A percentile compares a stretch with the other conserved stretches of the same genome.
Evolutionary conservation across 2,888 invertebrate genomes (phyloP).

Genomic region (Drosophila falleni): DNA sequence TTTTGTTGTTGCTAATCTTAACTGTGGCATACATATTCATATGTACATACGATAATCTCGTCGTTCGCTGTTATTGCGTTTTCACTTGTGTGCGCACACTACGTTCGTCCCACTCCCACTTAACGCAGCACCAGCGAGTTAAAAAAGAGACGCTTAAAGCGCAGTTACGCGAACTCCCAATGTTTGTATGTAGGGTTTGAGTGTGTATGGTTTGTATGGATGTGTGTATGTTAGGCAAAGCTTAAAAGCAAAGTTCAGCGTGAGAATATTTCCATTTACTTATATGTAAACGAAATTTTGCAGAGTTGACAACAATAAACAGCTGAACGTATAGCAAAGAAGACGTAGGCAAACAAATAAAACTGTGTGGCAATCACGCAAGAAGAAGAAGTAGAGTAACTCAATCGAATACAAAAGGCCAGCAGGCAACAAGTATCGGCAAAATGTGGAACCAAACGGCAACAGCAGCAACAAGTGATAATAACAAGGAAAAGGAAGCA

Average conservation of each 20-base stretch:
- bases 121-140: slow-evolving; percentile 14
- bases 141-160: slow-evolving; percentile 60
- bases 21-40: slow-evolving; percentile 34
- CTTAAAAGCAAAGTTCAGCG: slow-evolving; percentile 71
- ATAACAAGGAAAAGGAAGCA: slow-evolving; percentile 72
- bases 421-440: slow-evolving; percentile 62
- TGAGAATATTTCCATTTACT: slow-evolving; percentile 58
- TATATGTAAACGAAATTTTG: slow-evolving; percentile 57
- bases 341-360: slow-evolving; percentile 13
- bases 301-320: slow-evolving; percentile 49
- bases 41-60: slow-evolving; percentile 48
- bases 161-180: slow-evolving; percentile 64
- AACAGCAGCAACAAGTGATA: slow-evolving; percentile 80
- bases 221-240: slow-evolving; percentile 34
- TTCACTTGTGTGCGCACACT: slow-evolving; percentile 59
- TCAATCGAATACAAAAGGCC: slow-evolving; percentile 39
- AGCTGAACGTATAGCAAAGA: slow-evolving; percentile 29
- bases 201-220: slow-evolving; percentile 31
- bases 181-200: slow-evolving; percentile 20
- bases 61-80: slow-evolving; percentile 65
- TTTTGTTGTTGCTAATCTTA: slow-evolving; percentile 54
- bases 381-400: slow-evolving; percentile 36
- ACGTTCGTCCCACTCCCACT: slow-evolving; percentile 67
- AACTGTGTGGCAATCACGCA: slow-evolving; percentile 27
- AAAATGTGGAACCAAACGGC: slow-evolving; percentile 83